Evolutionary conservation across 2,113 vertebrate genomes (phyloP).

Genomic region (Oncorhynchus mykiss): DNA sequence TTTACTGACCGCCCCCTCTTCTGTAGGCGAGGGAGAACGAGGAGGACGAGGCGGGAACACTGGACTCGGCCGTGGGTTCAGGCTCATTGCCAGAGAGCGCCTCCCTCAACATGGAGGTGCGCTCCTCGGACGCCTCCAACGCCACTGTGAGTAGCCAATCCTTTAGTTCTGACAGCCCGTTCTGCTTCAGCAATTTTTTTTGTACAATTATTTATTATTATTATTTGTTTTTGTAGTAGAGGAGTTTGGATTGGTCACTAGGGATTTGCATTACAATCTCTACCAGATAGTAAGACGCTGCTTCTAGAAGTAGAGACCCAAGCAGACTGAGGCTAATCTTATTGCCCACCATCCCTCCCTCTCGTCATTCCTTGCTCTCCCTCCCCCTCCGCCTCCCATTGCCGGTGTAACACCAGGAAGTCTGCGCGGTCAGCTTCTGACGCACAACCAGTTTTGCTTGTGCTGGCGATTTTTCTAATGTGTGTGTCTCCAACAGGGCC

Average conservation of each 20-base stretch:
- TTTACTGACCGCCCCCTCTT: too few species aligned
- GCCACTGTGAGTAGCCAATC: slow-evolving; percentile 77
- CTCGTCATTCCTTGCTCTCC: not conserved
- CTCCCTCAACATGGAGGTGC: slow-evolving; percentile 88
- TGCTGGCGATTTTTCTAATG: not conserved
- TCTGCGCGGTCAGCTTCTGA: too few species aligned
- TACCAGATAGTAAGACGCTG: too few species aligned
- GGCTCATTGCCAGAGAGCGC: slow-evolving; percentile 91
- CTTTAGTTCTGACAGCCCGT: not conserved
- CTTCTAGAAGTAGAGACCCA: not conserved
- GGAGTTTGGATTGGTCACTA: too few species aligned
- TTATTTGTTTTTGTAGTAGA: not conserved
- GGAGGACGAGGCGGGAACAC: slow-evolving; percentile 84
- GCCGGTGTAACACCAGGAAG: too few species aligned
- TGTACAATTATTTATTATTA: too few species aligned
- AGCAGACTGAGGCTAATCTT: not conserved
- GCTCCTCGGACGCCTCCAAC: slow-evolving; percentile 85
- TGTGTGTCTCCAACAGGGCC: slow-evolving; percentile 48
- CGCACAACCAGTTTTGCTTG: too few species aligned
- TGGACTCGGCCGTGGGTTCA: slow-evolving; percentile 91
- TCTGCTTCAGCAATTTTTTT: not conserved
- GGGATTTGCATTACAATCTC: too few species aligned
- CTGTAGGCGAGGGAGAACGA: slow-evolving; percentile 87
- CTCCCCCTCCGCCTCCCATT: not conserved
- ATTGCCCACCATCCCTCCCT: not conserved